Conservation (phyloP, 2,888 invertebrate species). For the Watsonalla cultraria region DNA sequence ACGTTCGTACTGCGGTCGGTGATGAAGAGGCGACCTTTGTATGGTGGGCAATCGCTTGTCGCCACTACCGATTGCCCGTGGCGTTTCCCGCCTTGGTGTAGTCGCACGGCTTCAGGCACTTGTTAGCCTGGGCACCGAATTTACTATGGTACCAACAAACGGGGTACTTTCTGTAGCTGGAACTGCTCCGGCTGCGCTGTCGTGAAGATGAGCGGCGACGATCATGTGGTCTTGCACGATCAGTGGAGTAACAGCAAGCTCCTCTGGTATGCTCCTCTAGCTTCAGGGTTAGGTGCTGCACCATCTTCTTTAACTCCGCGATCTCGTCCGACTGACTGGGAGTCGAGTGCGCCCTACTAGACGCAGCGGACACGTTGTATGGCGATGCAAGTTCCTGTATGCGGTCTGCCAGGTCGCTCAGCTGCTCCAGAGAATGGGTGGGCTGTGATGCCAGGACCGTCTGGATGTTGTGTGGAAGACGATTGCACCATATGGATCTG, state of each 20-base stretch:
- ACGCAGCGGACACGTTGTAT: not conserved
- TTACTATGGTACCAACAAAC: conserved; percentile 21
- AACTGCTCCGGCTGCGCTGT: conserved; percentile 4
- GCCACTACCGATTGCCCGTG: conserved; percentile 13
- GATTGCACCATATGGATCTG: no score
- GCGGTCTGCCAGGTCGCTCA: conserved; percentile 11
- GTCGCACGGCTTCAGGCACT: conserved; percentile 14
- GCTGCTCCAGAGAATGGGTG: conserved; percentile 3
- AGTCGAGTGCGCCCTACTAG: no score
- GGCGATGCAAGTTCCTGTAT: conserved; percentile 8
- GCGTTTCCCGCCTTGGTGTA: conserved; percentile 10
- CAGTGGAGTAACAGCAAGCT: not conserved
- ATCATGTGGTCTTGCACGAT: conserved; percentile 5
- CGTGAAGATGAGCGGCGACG: conserved; percentile 4
- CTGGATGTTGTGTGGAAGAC: no score
- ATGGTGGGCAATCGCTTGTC: conserved; percentile 13
- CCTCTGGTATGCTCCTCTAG: conserved; percentile 3
- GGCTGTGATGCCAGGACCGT: no score
- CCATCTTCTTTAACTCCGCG: not conserved
- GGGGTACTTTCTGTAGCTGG: conserved; percentile 12
- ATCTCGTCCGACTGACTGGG: not conserved
- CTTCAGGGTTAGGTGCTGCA: conserved; percentile 2
- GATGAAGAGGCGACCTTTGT: conserved; percentile 18
- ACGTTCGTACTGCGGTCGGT: conserved; percentile 12
- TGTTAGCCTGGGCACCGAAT: conserved; percentile 5